Conservation (phyloP, 2,113 vertebrate species). For the Carassius carassius region DNA sequence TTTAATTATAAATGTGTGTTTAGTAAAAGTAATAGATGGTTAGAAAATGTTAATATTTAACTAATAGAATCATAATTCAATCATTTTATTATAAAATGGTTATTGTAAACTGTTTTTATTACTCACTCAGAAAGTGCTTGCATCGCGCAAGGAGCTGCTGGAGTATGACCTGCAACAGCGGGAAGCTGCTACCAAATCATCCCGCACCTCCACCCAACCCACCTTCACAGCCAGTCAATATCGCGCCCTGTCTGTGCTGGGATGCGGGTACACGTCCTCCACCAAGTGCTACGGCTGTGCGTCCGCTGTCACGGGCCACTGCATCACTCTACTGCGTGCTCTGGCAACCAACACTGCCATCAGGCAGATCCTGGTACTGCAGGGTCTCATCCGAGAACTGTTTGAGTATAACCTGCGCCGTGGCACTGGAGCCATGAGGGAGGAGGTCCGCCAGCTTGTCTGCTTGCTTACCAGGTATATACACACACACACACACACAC, state of each 20-base stretch:
- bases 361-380: slow-evolving; percentile 93
- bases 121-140: slow-evolving; percentile 90
- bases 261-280: slow-evolving; percentile 95
- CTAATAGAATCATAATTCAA: neutral
- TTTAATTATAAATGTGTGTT: too few species aligned
- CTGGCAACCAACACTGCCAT: slow-evolving; percentile 94
- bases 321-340: slow-evolving; percentile 92
- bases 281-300: slow-evolving; percentile 98
- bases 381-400: slow-evolving; percentile 95
- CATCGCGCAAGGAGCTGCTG: slow-evolving; percentile 95
- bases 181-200: slow-evolving; percentile 93
- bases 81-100: neutral
- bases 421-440: slow-evolving; percentile 89
- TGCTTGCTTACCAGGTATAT: slow-evolving; percentile 95
- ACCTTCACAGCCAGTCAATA: slow-evolving; percentile 97
- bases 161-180: slow-evolving; percentile 97
- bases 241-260: slow-evolving; percentile 89
- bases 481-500: neutral
- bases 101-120: neutral
- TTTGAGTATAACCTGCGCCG: slow-evolving; percentile 95
- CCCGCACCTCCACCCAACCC: slow-evolving; percentile 84
- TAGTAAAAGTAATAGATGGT: neutral
- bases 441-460: slow-evolving; percentile 95
- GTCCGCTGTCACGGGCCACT: slow-evolving; percentile 95
- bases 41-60: neutral